These are phyloP conservation scores for Thymallus thymallus DNA, from an alignment of 2,113 vertebrate genomes.

Conservation along the genomic window DNA sequence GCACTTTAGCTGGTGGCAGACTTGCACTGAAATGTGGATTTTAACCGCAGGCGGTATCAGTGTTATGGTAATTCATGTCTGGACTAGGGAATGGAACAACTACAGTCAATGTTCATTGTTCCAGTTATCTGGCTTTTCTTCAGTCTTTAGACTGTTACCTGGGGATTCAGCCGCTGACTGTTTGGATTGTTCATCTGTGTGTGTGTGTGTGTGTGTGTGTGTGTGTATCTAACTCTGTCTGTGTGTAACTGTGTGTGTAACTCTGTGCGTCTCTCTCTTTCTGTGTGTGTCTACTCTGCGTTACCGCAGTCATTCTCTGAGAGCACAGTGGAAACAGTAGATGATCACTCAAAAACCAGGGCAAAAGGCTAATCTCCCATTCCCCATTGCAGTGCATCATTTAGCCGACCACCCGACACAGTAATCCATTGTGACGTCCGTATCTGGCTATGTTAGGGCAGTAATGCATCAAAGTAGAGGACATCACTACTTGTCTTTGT, in stretches of 20 bases:
- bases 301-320: background rate
- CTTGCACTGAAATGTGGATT: constrained; percentile 54
- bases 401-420: constrained; percentile 24
- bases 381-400: constrained; percentile 33
- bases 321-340: constrained; percentile 17
- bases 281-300: background rate
- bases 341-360: constrained; percentile 31
- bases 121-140: constrained; percentile 39
- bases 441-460: too few relatives aligned
- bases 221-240: too few relatives aligned
- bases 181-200: too few relatives aligned
- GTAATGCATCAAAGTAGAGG: too few relatives aligned
- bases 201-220: too few relatives aligned
- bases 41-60: constrained; percentile 58
- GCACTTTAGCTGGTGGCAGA: constrained; percentile 42
- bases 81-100: constrained; percentile 25
- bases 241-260: too few relatives aligned
- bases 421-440: constrained; percentile 43
- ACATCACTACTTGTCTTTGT: too few relatives aligned
- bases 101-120: constrained; percentile 41
- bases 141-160: constrained; percentile 24
- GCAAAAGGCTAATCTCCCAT: constrained; percentile 53
- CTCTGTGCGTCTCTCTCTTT: too few relatives aligned
- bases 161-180: too few relatives aligned
- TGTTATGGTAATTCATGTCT: constrained; percentile 56